Evolutionary conservation across 2,113 vertebrate species (phyloP).

Genomic region (Seriola rivoliana): DNA sequence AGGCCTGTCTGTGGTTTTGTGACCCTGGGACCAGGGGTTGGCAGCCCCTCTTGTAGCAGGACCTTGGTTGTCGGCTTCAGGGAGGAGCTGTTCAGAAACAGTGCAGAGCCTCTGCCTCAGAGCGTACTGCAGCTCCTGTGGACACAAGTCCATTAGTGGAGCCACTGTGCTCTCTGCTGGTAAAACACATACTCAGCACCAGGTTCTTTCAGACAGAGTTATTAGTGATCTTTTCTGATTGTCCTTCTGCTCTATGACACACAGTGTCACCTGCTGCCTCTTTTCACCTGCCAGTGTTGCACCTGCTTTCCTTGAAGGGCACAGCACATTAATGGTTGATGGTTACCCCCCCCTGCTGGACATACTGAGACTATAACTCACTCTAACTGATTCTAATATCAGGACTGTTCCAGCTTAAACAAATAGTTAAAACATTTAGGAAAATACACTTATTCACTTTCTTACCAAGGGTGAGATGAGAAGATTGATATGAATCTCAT

Average conservation of each 20-base stretch:
- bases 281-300: background rate
- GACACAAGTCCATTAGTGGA: constrained; percentile 14
- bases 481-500: background rate
- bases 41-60: constrained; percentile 18
- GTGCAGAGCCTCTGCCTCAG: constrained; percentile 59
- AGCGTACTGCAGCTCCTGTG: constrained; percentile 82
- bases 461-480: no score
- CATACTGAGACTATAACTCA: background rate
- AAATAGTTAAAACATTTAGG: no score
- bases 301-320: no score
- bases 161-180: constrained; percentile 14
- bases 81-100: constrained; percentile 25
- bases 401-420: no score
- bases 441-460: no score
- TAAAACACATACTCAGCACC: background rate
- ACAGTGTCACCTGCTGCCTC: background rate
- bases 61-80: constrained; percentile 36
- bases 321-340: background rate
- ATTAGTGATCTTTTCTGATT: background rate
- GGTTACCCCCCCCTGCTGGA: background rate
- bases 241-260: background rate
- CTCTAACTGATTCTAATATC: no score
- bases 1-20: constrained; percentile 3
- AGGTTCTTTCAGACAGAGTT: background rate
- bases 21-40: constrained; percentile 45